phyloP scores from a whole-genome alignment of 2,113 vertebrate genomes.

The Mesitornis unicolor region DNA sequence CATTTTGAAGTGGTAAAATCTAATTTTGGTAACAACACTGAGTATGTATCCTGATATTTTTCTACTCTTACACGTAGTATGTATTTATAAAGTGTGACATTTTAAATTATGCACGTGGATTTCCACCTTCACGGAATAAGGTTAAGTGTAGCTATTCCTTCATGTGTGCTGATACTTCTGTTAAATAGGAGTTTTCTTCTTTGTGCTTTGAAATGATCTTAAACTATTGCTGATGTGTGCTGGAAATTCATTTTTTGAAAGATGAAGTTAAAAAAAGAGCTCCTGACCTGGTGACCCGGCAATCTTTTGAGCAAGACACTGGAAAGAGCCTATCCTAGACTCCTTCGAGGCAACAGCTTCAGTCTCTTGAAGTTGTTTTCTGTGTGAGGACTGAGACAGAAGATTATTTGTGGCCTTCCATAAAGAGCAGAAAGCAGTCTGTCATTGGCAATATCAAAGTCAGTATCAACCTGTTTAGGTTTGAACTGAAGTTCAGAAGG shows the following conservation, averaged over 20 bases:
- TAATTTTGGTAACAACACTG: not conserved
- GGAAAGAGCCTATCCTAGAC: not conserved
- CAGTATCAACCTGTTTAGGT: too few relatives aligned
- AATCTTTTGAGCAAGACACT: not conserved
- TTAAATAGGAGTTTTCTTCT: not conserved
- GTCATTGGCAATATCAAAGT: not conserved
- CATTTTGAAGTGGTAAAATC: not conserved
- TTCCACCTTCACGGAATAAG: not conserved
- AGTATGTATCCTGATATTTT: not conserved
- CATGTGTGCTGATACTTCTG: not conserved
- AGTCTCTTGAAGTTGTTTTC: not conserved
- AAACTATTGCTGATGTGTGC: not conserved
- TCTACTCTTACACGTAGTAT: not conserved
- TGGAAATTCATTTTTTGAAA: not conserved
- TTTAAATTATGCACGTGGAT: not conserved
- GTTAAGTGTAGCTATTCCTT: not conserved
- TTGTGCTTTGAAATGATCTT: not conserved
- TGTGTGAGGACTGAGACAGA: not conserved
- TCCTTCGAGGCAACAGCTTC: not conserved
- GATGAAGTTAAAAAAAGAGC: not conserved
- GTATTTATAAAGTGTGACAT: not conserved
- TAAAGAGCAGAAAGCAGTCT: not conserved
- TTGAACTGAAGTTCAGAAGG: not conserved
- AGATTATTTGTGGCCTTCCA: not conserved
- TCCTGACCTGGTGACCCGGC: not conserved